A percentile compares a stretch with the other conserved stretches of the same genome.
phyloP scores from a whole-genome alignment of 2,888 invertebrate genomes.

The Adela reaumurella region DNA sequence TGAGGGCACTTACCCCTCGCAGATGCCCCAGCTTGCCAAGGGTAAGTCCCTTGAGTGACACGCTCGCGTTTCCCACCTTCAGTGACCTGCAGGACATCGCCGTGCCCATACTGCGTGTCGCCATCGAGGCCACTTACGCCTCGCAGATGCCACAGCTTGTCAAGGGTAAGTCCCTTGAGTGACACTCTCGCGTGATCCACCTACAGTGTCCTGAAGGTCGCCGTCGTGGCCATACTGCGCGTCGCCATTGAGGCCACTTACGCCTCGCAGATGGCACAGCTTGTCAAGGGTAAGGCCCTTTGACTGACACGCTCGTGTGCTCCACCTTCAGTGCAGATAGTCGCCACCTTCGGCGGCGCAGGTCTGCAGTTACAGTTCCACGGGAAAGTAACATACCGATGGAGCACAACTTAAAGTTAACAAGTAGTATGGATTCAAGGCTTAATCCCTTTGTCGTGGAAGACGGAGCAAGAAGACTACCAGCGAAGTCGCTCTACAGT shows the following conservation, averaged over 20 bases:
- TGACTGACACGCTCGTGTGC: too few species aligned
- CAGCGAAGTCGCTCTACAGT: too few species aligned
- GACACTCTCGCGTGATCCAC: constrained; percentile 79
- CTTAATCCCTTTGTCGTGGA: too few species aligned
- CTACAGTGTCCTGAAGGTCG: constrained; percentile 75
- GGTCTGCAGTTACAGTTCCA: too few species aligned
- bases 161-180: constrained; percentile 60
- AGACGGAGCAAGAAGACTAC: too few species aligned
- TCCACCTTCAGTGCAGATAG: too few species aligned
- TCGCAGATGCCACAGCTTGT: constrained; percentile 72
- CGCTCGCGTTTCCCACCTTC: constrained; percentile 81
- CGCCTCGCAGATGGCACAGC: constrained; percentile 70
- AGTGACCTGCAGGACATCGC: constrained; percentile 73
- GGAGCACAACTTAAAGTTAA: too few species aligned
- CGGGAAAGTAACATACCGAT: too few species aligned
- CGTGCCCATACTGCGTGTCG: constrained; percentile 89
- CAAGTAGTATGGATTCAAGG: too few species aligned
- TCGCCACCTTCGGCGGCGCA: too few species aligned
- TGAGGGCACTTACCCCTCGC: constrained; percentile 77
- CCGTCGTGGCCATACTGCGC: constrained; percentile 85
- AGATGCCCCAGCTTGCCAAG: constrained; percentile 69
- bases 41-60: constrained; percentile 76
- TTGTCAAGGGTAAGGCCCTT: constrained; percentile 65
- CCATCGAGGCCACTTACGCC: constrained; percentile 82
- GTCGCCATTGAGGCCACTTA: constrained; percentile 90